These are phyloP conservation scores for Peromyscus melanophrys DNA, from an alignment of 2,797 vertebrate species.

Conservation along the genomic window DNA sequence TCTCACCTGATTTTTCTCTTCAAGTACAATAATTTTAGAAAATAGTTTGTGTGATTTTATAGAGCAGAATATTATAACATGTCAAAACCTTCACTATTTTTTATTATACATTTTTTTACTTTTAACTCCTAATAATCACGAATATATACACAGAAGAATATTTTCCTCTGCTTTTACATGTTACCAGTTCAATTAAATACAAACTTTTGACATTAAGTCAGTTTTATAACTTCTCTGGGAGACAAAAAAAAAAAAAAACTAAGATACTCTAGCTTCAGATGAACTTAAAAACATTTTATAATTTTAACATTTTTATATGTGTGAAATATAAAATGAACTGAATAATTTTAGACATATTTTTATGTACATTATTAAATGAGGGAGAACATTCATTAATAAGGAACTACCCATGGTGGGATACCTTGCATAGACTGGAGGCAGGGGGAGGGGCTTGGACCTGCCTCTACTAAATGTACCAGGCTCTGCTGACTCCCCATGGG, in stretches of 20 bases:
- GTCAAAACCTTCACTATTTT: background rate
- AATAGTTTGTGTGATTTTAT: background rate
- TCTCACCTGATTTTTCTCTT: constrained; percentile 28
- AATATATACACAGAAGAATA: background rate
- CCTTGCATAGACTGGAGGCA: no score
- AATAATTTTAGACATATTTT: background rate
- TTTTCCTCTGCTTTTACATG: background rate
- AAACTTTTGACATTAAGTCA: background rate
- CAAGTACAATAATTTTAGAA: constrained; percentile 34
- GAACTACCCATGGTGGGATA: background rate
- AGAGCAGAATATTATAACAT: background rate
- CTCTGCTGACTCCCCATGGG: no score
- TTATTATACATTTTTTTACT: background rate
- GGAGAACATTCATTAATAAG: background rate
- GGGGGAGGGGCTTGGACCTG: no score
- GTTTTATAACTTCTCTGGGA: background rate
- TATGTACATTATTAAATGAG: background rate
- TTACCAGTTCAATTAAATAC: background rate
- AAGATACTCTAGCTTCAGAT: background rate
- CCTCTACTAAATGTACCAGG: no score
- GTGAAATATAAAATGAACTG: background rate
- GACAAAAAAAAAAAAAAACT: background rate
- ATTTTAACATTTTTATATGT: background rate
- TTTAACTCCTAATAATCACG: background rate
- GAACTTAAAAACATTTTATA: background rate